Percentiles rank a stretch among this genome's conserved stretches.
phyloP scores from a whole-genome alignment of 2,797 vertebrate genomes.

The Sebastes iracundus region DNA sequence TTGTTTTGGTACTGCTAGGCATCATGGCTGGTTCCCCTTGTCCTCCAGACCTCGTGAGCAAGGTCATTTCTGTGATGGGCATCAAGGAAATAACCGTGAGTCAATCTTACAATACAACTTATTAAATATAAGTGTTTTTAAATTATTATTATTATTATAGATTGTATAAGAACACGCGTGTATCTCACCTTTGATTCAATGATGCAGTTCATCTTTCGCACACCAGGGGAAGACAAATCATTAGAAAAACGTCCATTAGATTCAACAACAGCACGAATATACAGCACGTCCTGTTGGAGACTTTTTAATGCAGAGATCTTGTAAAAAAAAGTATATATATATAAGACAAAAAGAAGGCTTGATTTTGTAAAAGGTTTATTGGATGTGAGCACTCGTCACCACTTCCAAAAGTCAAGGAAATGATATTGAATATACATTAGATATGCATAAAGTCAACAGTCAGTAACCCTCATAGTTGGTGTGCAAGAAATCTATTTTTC shows the following conservation, averaged over 20 bases:
- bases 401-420: constrained; percentile 55
- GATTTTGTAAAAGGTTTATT: constrained; percentile 70
- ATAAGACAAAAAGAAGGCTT: neutral
- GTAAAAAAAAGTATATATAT: neutral
- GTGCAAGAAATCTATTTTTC: neutral
- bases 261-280: neutral
- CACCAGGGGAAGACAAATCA: constrained; percentile 53
- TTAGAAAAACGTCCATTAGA: neutral
- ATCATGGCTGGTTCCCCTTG: constrained; percentile 87
- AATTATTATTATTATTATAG: neutral
- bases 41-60: constrained; percentile 85
- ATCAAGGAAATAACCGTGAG: constrained; percentile 86
- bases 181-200: neutral
- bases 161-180: neutral
- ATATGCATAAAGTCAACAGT: constrained; percentile 34
- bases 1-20: constrained; percentile 73
- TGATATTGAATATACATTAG: constrained; percentile 61
- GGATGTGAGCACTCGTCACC: constrained; percentile 45
- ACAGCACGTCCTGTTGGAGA: neutral
- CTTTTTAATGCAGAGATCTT: neutral
- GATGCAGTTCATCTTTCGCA: constrained; percentile 11
- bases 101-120: constrained; percentile 12
- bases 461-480: constrained; percentile 1
- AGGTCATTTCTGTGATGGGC: constrained; percentile 77
- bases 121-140: neutral